Conservation (phyloP, 2,797 vertebrate genomes). For the Molossus molossus region DNA sequence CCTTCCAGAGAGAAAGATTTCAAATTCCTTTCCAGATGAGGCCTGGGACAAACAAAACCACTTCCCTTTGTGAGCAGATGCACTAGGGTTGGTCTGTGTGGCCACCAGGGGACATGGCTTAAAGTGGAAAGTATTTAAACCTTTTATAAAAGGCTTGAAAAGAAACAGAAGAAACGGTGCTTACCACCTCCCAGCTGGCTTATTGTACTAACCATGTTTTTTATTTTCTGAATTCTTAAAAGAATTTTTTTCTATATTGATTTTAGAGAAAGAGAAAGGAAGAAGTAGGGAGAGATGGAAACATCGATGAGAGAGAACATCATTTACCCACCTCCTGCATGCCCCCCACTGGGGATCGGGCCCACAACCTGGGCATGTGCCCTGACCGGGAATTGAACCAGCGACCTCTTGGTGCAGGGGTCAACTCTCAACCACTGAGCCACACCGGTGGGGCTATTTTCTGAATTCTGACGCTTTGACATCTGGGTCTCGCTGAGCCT, state of each 20-base stretch:
- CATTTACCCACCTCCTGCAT: too few species aligned
- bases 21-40: slow-evolving; percentile 70
- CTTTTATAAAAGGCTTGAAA: not conserved
- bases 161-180: not conserved
- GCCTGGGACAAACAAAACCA: not conserved
- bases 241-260: too few species aligned
- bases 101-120: not conserved
- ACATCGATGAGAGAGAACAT: too few species aligned
- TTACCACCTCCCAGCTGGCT: not conserved
- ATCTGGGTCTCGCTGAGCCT: not conserved
- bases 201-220: not conserved
- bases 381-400: too few species aligned
- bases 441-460: not conserved
- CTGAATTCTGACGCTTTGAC: not conserved
- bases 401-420: too few species aligned
- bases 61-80: not conserved
- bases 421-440: too few species aligned
- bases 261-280: too few species aligned
- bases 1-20: slow-evolving; percentile 71
- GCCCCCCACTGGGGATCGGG: too few species aligned
- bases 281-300: too few species aligned
- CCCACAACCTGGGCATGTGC: too few species aligned
- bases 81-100: not conserved
- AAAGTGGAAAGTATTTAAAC: slow-evolving; percentile 35
- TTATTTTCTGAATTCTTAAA: not conserved